A percentile compares a stretch with the other conserved stretches of the same genome.
Conservation (phyloP, 1,140 invertebrate genomes). For the Telenomus remus region DNA sequence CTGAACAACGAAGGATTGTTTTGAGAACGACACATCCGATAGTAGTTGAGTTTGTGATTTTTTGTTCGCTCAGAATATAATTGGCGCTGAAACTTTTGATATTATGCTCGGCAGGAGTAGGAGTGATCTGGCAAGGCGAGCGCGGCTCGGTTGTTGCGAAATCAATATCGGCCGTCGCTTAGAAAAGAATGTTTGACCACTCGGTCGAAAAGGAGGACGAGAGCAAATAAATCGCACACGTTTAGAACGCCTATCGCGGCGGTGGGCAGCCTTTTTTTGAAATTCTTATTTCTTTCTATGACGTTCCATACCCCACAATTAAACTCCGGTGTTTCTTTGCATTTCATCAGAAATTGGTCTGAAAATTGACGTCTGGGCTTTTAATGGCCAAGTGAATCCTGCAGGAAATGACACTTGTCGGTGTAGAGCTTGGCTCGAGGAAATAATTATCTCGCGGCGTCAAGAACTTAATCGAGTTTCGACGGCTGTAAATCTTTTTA, state of each 20-base stretch:
- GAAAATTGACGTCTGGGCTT: slow-evolving; percentile 59
- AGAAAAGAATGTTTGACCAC: slow-evolving; percentile 52
- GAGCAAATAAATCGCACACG: slow-evolving; percentile 16
- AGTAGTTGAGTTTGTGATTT: slow-evolving; percentile 10
- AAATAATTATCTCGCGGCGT: slow-evolving; percentile 59
- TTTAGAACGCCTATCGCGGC: slow-evolving; percentile 10
- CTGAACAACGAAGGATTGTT: slow-evolving; percentile 7
- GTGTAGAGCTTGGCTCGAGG: slow-evolving; percentile 58
- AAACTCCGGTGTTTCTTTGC: slow-evolving; percentile 56
- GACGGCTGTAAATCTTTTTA: slow-evolving; percentile 58
- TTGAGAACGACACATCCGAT: slow-evolving; percentile 10
- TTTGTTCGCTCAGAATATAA: slow-evolving; percentile 7
- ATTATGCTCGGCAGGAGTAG: slow-evolving; percentile 3
- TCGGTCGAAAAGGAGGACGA: slow-evolving; percentile 17
- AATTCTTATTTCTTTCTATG: not conserved
- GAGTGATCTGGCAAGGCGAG: no score
- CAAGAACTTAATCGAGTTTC: slow-evolving; percentile 58
- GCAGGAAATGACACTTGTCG: slow-evolving; percentile 61
- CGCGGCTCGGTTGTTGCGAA: slow-evolving; percentile 41
- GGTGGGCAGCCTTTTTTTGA: slow-evolving; percentile 1
- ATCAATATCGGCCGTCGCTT: slow-evolving; percentile 56
- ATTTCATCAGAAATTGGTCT: slow-evolving; percentile 55
- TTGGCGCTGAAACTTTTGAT: slow-evolving; percentile 20
- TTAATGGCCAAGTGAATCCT: slow-evolving; percentile 59
- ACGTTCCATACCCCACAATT: slow-evolving; percentile 34